Evolutionary conservation across 1,140 invertebrate species (phyloP).

Genomic region (Chrysopa pallens): DNA sequence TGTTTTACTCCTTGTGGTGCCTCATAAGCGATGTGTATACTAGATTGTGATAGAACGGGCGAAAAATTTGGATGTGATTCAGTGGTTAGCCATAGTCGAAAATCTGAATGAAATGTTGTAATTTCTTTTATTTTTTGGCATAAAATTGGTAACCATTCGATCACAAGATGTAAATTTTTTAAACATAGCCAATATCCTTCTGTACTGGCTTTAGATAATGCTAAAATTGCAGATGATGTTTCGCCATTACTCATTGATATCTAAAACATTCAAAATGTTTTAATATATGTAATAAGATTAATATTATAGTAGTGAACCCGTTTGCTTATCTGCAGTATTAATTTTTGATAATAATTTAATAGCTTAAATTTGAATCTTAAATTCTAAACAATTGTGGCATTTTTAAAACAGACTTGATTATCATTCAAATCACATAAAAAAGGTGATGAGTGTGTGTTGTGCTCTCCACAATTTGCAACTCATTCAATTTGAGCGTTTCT

Average conservation of each 20-base stretch:
- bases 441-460: no score
- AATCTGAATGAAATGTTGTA: constrained; percentile 34
- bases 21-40: constrained; percentile 73
- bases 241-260: constrained; percentile 23
- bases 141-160: constrained; percentile 53
- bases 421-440: no score
- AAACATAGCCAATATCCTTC: constrained; percentile 48
- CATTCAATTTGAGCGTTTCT: no score
- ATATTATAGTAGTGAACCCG: neutral
- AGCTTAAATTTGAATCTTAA: no score
- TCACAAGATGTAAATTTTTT: constrained; percentile 79
- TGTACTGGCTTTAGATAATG: constrained; percentile 14
- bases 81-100: constrained; percentile 57
- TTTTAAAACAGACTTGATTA: no score
- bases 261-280: constrained; percentile 20
- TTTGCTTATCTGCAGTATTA: neutral
- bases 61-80: constrained; percentile 51
- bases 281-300: no score
- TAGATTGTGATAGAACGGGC: constrained; percentile 41
- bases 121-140: constrained; percentile 48
- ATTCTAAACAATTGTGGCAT: no score
- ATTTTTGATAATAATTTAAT: no score
- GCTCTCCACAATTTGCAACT: no score
- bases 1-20: constrained; percentile 26
- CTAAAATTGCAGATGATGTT: constrained; percentile 45